Percentiles rank a stretch among this genome's conserved stretches.
Conservation (phyloP, 2,888 invertebrate genomes). For the Morinoia aosen region DNA sequence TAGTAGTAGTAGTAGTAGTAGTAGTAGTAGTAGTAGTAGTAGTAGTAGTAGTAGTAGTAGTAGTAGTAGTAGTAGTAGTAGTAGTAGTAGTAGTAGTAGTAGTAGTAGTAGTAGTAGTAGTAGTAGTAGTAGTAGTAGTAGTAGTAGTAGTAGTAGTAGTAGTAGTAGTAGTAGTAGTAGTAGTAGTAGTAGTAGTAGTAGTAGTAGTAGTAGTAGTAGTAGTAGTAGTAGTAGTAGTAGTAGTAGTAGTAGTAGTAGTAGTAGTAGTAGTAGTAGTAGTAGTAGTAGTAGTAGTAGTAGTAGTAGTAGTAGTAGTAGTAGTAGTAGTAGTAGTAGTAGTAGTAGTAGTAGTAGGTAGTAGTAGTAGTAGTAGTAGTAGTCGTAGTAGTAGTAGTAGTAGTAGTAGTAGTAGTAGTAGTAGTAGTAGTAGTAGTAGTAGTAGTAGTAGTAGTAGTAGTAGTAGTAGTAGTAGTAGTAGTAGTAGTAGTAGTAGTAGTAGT, state of each 20-base stretch:
- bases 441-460: constrained; percentile 9
- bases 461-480: too few species aligned
- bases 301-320: constrained; percentile 28
- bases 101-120: constrained; percentile 23
- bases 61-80: constrained; percentile 12
- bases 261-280: constrained; percentile 18
- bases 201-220: constrained; percentile 18
- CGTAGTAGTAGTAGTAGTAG: constrained; percentile 28
- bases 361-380: too few species aligned
- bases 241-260: constrained; percentile 18
- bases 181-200: constrained; percentile 12
- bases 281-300: constrained; percentile 18
- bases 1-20: constrained; percentile 28
- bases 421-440: constrained; percentile 28
- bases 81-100: constrained; percentile 28
- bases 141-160: constrained; percentile 28
- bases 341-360: too few species aligned
- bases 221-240: constrained; percentile 18
- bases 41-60: constrained; percentile 18
- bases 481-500: too few species aligned
- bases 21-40: constrained; percentile 28
- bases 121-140: constrained; percentile 12
- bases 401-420: constrained; percentile 28
- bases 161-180: constrained; percentile 28
- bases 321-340: constrained; percentile 12